A percentile compares a stretch with the other conserved stretches of the same genome.
These are phyloP conservation scores for Chrysocyon brachyurus DNA, from an alignment of 2,797 vertebrate genomes.

Conservation along the genomic window DNA sequence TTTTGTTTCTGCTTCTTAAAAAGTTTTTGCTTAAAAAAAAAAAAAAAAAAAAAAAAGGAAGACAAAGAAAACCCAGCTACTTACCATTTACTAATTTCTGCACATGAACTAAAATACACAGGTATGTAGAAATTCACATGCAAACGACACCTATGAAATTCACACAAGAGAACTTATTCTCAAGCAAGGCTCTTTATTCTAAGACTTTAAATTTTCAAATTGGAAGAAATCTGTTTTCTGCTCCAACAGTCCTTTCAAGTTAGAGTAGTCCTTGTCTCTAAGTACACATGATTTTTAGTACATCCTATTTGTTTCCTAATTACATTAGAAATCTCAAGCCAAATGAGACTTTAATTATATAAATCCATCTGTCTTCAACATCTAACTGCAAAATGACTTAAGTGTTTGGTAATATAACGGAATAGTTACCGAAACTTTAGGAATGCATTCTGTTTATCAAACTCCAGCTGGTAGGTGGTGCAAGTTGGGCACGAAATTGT, in stretches of 20 bases:
- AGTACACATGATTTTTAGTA: neutral
- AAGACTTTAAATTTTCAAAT: constrained; percentile 28
- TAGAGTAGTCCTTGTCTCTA: neutral
- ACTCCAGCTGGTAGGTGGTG: neutral
- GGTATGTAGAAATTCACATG: neutral
- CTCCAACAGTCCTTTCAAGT: neutral
- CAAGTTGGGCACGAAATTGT: neutral
- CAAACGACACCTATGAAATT: neutral
- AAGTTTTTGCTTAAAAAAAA: neutral
- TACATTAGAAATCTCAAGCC: neutral
- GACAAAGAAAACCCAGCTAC: neutral
- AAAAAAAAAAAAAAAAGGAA: neutral
- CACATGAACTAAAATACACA: neutral
- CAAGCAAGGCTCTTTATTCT: neutral
- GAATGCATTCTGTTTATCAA: neutral
- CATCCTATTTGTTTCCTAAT: neutral
- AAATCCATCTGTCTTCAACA: neutral
- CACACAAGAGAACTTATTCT: neutral
- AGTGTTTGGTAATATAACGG: neutral
- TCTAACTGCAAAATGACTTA: neutral
- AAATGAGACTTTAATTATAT: neutral
- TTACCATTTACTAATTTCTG: neutral
- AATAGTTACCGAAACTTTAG: neutral
- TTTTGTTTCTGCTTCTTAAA: constrained; percentile 24
- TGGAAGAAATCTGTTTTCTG: neutral